Percentiles rank a stretch among this genome's conserved stretches.
phyloP scores from a whole-genome alignment of 2,797 vertebrate genomes.

The Alectoris magna region DNA sequence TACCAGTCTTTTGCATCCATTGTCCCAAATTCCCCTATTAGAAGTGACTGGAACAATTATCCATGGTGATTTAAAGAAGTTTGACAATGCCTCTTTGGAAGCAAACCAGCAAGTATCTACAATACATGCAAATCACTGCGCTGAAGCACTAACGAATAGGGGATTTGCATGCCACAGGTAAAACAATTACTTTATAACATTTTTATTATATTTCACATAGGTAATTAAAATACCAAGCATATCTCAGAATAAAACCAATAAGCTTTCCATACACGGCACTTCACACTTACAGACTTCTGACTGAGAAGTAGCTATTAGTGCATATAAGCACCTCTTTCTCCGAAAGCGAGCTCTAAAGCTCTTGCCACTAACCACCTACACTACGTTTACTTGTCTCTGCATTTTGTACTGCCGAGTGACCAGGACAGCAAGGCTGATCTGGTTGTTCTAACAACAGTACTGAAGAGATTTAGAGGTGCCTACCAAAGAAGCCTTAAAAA shows the following conservation, averaged over 20 bases:
- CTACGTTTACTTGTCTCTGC: not conserved
- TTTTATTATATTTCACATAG: not conserved
- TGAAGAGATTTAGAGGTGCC: not conserved
- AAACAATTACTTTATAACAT: not conserved
- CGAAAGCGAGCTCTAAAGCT: not conserved
- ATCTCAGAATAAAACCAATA: not conserved
- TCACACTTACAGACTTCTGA: not conserved
- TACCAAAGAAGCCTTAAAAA: not conserved
- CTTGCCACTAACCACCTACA: not conserved
- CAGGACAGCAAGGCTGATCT: not conserved
- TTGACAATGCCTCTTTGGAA: not conserved
- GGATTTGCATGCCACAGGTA: not conserved
- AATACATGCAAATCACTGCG: not conserved
- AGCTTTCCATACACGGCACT: not conserved
- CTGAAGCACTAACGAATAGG: not conserved
- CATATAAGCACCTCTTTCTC: not conserved
- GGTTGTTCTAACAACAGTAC: not conserved
- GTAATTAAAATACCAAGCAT: not conserved
- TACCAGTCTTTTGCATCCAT: not conserved
- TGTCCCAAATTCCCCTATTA: not conserved
- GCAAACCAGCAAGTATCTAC: not conserved
- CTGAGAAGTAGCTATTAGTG: not conserved
- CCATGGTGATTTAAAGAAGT: not conserved
- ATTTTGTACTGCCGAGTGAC: not conserved
- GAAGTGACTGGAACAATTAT: not conserved